Conservation (phyloP, 2,888 invertebrate genomes). For the Sphaeridia pumilis region DNA sequence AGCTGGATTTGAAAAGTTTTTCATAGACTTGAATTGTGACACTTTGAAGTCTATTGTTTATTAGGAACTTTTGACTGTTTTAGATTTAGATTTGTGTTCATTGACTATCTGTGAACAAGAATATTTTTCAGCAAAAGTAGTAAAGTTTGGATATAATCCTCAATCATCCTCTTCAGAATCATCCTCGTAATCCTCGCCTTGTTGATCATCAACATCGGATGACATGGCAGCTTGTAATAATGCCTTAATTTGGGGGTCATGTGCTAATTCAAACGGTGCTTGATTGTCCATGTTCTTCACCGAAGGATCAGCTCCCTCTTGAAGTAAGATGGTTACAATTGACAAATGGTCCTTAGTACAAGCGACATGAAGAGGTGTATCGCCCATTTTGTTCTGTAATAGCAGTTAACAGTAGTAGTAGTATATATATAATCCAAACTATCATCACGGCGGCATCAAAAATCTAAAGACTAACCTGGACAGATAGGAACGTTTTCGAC, state of each 20-base stretch:
- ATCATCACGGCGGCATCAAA: not conserved
- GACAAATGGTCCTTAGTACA: constrained; percentile 49
- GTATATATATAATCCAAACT: too few species aligned
- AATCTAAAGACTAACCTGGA: constrained; percentile 21
- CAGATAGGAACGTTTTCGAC: constrained; percentile 23
- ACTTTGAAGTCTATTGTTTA: too few species aligned
- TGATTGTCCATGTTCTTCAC: constrained; percentile 46
- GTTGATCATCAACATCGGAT: constrained; percentile 15
- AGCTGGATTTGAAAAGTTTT: too few species aligned
- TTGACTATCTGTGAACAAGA: too few species aligned
- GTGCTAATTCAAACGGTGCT: constrained; percentile 46
- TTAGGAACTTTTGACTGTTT: too few species aligned
- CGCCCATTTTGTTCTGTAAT: constrained; percentile 55
- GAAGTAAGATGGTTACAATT: constrained; percentile 46
- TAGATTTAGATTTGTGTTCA: too few species aligned
- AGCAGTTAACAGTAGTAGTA: too few species aligned
- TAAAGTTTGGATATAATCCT: not conserved
- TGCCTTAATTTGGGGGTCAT: constrained; percentile 41
- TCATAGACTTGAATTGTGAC: too few species aligned
- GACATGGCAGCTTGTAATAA: constrained; percentile 33
- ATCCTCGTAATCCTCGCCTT: constrained; percentile 14
- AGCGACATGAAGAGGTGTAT: constrained; percentile 52
- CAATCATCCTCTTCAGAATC: constrained; percentile 16
- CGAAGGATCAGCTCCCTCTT: constrained; percentile 44
- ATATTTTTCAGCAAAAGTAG: not conserved